These are phyloP conservation scores for Eupithecia insigniata DNA, from an alignment of 2,888 invertebrate genomes.

Conservation along the genomic window DNA sequence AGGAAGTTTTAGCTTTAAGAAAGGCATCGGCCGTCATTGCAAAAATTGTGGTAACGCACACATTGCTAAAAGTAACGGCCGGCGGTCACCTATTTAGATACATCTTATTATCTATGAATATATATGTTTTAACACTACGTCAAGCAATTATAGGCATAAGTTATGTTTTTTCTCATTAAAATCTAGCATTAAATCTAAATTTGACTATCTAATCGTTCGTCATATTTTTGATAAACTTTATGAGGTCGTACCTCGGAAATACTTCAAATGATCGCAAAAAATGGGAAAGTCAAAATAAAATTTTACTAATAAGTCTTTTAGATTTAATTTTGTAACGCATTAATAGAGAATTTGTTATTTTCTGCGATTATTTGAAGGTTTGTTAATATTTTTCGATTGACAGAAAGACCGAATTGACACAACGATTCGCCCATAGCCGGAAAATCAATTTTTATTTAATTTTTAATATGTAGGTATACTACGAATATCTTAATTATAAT, in stretches of 20 bases:
- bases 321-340: slow-evolving; percentile 47
- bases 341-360: slow-evolving; percentile 43
- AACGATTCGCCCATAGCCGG: slow-evolving; percentile 59
- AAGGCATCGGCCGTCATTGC: slow-evolving; percentile 66
- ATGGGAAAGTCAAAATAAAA: slow-evolving; percentile 40
- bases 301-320: slow-evolving; percentile 46
- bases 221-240: slow-evolving; percentile 64
- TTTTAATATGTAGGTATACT: slow-evolving; percentile 62
- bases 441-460: slow-evolving; percentile 50
- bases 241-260: slow-evolving; percentile 65
- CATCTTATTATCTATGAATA: slow-evolving; percentile 54
- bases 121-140: slow-evolving; percentile 59
- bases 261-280: slow-evolving; percentile 35
- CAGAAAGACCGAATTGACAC: slow-evolving; percentile 77
- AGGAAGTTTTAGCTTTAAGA: slow-evolving; percentile 67
- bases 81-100: slow-evolving; percentile 45
- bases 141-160: slow-evolving; percentile 73
- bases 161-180: slow-evolving; percentile 54
- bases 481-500: slow-evolving; percentile 74
- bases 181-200: slow-evolving; percentile 72
- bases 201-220: slow-evolving; percentile 73
- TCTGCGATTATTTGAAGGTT: slow-evolving; percentile 32
- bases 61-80: slow-evolving; percentile 46
- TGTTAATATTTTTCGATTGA: slow-evolving; percentile 59
- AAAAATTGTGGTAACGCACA: slow-evolving; percentile 42